Conservation (phyloP, 1,140 invertebrate genomes). For the Samia ricini region DNA sequence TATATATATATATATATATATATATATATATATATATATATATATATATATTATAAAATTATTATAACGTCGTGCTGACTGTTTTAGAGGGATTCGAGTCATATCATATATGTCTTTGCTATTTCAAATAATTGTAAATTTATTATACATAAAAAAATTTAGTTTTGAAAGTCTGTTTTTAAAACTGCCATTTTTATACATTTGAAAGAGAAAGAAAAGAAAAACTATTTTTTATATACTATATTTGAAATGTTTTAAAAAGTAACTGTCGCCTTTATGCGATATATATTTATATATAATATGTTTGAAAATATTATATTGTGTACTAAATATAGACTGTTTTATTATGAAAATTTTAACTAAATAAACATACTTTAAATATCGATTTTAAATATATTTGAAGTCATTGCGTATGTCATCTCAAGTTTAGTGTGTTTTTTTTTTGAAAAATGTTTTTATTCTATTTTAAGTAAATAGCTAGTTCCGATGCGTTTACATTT, state of each 20-base stretch:
- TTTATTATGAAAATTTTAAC: neutral
- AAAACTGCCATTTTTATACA: neutral
- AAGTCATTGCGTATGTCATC: no score
- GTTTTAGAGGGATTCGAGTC: no score
- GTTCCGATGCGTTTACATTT: neutral
- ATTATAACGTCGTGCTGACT: no score
- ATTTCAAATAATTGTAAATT: no score
- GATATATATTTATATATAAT: conserved; percentile 2
- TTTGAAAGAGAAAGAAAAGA: neutral
- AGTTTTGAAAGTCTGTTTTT: no score
- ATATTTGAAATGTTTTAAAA: neutral
- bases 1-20: no score
- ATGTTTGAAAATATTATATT: neutral
- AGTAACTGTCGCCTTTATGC: neutral
- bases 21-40: no score
- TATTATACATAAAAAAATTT: no score
- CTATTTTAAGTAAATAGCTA: neutral
- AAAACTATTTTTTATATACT: conserved; percentile 2
- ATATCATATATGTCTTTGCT: no score
- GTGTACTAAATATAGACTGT: neutral
- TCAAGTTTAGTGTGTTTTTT: neutral
- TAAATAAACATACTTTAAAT: no score
- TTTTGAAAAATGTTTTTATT: neutral
- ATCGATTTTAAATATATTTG: no score
- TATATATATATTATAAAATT: no score